These are phyloP conservation scores for Melospiza melodia DNA, from an alignment of 2,113 vertebrate species.

Conservation along the genomic window DNA sequence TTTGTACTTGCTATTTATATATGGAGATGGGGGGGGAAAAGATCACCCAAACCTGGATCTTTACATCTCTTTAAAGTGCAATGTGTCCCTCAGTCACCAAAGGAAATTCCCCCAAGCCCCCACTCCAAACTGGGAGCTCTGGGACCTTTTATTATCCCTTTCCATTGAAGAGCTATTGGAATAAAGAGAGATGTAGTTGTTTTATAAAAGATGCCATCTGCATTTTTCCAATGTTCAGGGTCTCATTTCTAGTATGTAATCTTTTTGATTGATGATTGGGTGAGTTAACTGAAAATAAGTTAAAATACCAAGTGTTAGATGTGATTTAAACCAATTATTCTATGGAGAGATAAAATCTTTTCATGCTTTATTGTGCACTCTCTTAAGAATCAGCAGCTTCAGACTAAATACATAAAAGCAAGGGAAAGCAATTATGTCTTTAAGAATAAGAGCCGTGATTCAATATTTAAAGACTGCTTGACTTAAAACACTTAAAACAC, in stretches of 20 bases:
- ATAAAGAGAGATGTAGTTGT: background rate
- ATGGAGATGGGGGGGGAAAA: background rate
- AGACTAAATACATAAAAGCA: background rate
- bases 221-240: background rate
- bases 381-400: background rate
- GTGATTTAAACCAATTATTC: background rate
- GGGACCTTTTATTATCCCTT: background rate
- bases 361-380: background rate
- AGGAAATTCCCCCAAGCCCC: background rate
- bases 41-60: background rate
- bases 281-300: background rate
- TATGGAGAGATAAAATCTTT: background rate
- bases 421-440: background rate
- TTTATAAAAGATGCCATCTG: background rate
- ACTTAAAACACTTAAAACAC: background rate
- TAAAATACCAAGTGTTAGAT: background rate
- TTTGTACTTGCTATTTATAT: background rate
- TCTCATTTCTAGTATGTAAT: background rate
- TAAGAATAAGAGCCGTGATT: background rate
- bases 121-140: background rate
- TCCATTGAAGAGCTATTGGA: background rate
- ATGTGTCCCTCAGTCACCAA: rapidly evolving
- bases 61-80: background rate
- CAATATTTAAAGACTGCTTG: background rate
- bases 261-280: background rate